These are phyloP conservation scores for Harpagifer antarcticus DNA, from an alignment of 2,797 vertebrate genomes.

Conservation along the genomic window DNA sequence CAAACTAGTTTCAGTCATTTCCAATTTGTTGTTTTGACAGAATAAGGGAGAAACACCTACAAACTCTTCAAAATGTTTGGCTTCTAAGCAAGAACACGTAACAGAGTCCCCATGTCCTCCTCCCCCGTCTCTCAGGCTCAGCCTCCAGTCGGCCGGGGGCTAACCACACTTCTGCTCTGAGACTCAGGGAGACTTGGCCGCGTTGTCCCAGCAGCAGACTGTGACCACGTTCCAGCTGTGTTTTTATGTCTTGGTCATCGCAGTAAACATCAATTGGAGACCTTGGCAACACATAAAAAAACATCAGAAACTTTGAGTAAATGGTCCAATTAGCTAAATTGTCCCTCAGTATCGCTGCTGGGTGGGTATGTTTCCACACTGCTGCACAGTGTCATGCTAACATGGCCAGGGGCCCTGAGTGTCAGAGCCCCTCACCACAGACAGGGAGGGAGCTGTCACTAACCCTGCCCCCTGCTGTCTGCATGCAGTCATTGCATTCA, in stretches of 20 bases:
- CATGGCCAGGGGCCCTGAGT: slow-evolving; percentile 65
- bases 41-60: not conserved
- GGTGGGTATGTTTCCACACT: not conserved
- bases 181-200: slow-evolving; percentile 71
- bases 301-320: not conserved
- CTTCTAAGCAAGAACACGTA: not conserved
- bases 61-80: not conserved
- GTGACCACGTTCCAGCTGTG: slow-evolving; percentile 29
- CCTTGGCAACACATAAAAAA: not conserved
- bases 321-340: slow-evolving; percentile 7
- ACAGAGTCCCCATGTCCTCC: not conserved
- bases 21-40: not conserved
- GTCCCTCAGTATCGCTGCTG: not conserved
- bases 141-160: slow-evolving; percentile 82
- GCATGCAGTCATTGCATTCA: slow-evolving; percentile 99
- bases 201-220: not conserved
- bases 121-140: slow-evolving; percentile 62
- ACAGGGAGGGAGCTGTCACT: slow-evolving; percentile 90
- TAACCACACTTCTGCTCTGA: slow-evolving; percentile 88
- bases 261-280: not conserved
- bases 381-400: not conserved
- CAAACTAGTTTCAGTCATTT: not conserved
- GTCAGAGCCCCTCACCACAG: slow-evolving; percentile 84
- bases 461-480: slow-evolving; percentile 95
- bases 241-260: not conserved